Evolutionary conservation across 2,797 vertebrate genomes (phyloP), one percentile per base, ranked within the genome.

Genomic region (Phrynocephalus guinanensis): DNA sequence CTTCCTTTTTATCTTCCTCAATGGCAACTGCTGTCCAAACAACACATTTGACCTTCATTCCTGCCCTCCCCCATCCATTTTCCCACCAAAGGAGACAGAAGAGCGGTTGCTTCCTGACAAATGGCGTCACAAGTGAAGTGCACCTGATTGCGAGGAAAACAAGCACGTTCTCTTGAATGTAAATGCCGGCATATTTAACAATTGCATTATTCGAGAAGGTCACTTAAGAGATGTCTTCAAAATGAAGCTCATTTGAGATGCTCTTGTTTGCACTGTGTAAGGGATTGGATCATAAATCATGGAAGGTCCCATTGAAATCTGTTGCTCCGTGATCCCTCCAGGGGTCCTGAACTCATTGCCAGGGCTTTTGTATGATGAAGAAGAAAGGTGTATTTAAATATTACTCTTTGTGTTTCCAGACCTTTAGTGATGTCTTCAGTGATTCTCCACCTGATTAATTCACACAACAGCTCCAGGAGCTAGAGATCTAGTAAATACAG

Each of bases 401-500:
- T 48, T 63, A 82, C 52, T 68, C 30, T 8, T 68, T 72, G 16
- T 82, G 72, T 48, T 6, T 9, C 6, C 33, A 9, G 26, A 18
- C 30, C 38, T 28, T n/a, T 30, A 82, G 3, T 50, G 80, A 76
- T 33, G 71, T 60, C 76, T 79, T 33, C 79, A 83, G n/a, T 68
- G 7, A 82, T 76, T 77, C n/a, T 7, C 56, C 63, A 38, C n/a
- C 63, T 68, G 60, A 68, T 52, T 87, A 44, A 70, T 87, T 87
- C 60, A 52, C 56, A n/a, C 28, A 81, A 82, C n/a, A 82, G 22
- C 22, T 18, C 38, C 11, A 5, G 15, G 38, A 80, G 6, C 30
- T 82, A 76, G 8, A 38, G 44, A 84, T 60, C 18, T 44, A 1
- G 18, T 56, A 70, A 70, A n/a, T 66, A 22, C 30, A 66, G 4